phyloP scores from a whole-genome alignment of 1,140 invertebrate genomes.

The Harpegnathos saltator region DNA sequence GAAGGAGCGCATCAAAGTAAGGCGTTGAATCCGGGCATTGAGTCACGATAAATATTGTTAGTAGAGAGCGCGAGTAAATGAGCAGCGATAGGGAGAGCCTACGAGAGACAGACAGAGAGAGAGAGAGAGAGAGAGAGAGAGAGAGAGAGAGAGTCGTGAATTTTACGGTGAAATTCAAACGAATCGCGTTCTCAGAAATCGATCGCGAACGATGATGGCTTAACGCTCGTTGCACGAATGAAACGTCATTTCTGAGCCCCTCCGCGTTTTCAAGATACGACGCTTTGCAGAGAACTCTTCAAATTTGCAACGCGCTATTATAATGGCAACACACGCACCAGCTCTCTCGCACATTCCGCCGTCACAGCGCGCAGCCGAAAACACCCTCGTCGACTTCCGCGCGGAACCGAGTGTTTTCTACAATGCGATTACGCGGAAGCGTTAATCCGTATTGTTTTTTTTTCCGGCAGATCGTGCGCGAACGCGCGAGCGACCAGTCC shows the following conservation, averaged over 20 bases:
- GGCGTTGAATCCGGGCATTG: background rate
- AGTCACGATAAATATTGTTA: background rate
- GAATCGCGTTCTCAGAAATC: no score
- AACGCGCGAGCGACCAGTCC: constrained; percentile 22
- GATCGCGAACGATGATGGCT: no score
- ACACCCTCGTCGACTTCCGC: constrained; percentile 54
- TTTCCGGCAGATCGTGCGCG: constrained; percentile 61
- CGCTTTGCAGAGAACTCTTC: background rate
- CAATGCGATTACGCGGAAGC: constrained; percentile 50
- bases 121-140: no score
- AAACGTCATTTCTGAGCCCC: background rate
- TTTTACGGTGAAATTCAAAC: no score
- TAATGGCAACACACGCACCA: background rate
- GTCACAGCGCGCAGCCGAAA: background rate
- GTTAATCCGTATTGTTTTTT: constrained; percentile 68
- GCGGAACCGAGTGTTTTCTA: constrained; percentile 44
- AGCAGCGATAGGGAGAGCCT: no score
- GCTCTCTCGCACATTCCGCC: background rate
- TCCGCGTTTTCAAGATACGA: background rate
- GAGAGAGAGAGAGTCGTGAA: no score
- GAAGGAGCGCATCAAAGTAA: background rate
- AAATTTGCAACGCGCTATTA: constrained; percentile 11
- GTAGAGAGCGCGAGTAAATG: no score
- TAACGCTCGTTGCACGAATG: background rate
- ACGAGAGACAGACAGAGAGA: no score